A percentile compares a stretch with the other conserved stretches of the same genome.
These are phyloP conservation scores for Drosophila sp. DNA, from an alignment of 1,140 invertebrate genomes.

Conservation along the genomic window DNA sequence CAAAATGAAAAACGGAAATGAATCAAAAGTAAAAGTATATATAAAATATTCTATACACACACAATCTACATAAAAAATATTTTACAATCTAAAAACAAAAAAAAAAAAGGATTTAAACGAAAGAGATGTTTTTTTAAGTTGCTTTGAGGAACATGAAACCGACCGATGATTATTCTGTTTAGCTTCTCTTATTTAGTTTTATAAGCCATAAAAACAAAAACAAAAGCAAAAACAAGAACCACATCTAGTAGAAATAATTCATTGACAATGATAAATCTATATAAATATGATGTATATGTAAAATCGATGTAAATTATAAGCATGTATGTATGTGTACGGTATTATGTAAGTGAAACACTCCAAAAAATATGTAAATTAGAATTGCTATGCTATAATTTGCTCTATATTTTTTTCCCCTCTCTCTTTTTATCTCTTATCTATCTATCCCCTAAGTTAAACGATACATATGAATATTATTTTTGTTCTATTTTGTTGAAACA, in stretches of 20 bases:
- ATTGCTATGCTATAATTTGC: conserved; percentile 58
- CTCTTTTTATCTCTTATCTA: not conserved
- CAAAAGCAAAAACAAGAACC: conserved; percentile 39
- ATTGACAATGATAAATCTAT: conserved; percentile 50
- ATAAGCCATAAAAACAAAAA: conserved; percentile 28
- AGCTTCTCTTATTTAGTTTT: conserved; percentile 53
- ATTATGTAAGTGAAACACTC: conserved; percentile 68
- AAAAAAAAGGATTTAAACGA: conserved; percentile 18
- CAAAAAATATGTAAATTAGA: conserved; percentile 75
- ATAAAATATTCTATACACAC: conserved; percentile 33
- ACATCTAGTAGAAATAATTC: conserved; percentile 54
- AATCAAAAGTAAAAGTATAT: conserved; percentile 60
- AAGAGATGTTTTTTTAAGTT: conserved; percentile 34
- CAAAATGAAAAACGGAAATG: conserved; percentile 47
- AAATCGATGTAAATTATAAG: conserved; percentile 78
- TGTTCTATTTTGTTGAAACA: conserved; percentile 24
- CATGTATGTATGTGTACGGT: conserved; percentile 45
- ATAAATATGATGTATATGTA: conserved; percentile 63
- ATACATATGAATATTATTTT: conserved; percentile 28
- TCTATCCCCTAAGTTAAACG: conserved; percentile 22
- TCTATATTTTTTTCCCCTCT: conserved; percentile 8
- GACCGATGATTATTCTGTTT: conserved; percentile 20
- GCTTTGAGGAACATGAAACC: conserved; percentile 19
- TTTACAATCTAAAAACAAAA: conserved; percentile 11
- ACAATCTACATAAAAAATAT: conserved; percentile 34